A percentile compares a stretch with the other conserved stretches of the same genome.
Evolutionary conservation across 1,140 invertebrate genomes (phyloP).

Genomic region (Lepidurus packardi): DNA sequence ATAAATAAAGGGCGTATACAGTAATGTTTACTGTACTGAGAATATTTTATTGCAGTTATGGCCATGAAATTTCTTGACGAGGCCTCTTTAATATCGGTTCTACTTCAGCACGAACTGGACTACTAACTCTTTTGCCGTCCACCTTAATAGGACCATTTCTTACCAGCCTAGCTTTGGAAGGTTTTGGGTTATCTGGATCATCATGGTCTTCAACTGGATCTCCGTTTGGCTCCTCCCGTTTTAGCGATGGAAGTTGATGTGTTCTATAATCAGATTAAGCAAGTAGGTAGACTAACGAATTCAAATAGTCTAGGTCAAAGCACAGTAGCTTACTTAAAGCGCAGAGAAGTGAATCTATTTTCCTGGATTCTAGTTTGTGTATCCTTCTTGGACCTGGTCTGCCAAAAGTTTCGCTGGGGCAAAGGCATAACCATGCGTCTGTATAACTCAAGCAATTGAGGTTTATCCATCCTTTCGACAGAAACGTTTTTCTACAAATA

Average conservation of each 20-base stretch:
- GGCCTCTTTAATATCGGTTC: neutral
- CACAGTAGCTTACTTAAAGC: neutral
- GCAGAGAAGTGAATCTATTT: neutral
- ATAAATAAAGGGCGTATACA: no score
- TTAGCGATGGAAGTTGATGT: no score
- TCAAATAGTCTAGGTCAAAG: neutral
- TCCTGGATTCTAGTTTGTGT: neutral
- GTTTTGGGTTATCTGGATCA: neutral
- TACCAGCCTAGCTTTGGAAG: neutral
- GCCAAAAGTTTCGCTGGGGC: neutral
- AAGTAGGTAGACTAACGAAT: no score
- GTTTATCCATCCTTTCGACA: neutral
- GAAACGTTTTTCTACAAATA: neutral
- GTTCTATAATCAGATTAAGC: no score
- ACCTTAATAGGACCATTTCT: neutral
- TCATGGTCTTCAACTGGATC: no score
- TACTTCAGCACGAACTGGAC: neutral
- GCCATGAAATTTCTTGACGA: slow-evolving; percentile 1
- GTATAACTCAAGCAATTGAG: neutral
- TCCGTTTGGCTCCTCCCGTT: no score
- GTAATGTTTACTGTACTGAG: neutral
- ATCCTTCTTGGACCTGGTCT: neutral
- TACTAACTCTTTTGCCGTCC: neutral
- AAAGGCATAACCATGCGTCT: neutral
- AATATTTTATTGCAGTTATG: neutral